Conservation (phyloP, 2,113 vertebrate species). For the Gnathonemus longibarbis region DNA sequence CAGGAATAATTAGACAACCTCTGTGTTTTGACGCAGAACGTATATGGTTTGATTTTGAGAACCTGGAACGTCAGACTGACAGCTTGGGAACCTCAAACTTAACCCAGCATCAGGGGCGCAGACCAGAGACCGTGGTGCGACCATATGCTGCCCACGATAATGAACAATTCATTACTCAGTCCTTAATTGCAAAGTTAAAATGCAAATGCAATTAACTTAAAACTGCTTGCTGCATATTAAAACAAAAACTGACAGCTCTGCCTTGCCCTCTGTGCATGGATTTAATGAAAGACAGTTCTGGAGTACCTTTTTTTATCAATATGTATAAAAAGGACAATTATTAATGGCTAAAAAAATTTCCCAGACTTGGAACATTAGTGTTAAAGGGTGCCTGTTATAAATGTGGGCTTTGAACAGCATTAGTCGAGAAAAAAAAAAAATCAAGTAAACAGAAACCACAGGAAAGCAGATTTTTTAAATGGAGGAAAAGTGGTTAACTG, state of each 20-base stretch:
- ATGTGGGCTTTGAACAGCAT: background rate
- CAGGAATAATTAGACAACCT: background rate
- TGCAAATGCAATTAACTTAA: constrained; percentile 20
- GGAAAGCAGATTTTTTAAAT: background rate
- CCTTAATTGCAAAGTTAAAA: constrained; percentile 15
- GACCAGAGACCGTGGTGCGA: background rate
- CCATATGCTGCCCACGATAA: constrained; percentile 3
- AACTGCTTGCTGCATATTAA: constrained; percentile 17
- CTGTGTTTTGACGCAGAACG: background rate
- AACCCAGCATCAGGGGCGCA: background rate
- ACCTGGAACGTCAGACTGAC: background rate
- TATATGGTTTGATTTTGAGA: background rate
- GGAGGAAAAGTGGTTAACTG: background rate
- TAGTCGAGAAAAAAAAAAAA: background rate
- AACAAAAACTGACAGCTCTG: background rate
- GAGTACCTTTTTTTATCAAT: background rate
- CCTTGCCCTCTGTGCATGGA: background rate
- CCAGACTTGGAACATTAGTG: background rate
- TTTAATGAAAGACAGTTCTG: constrained; percentile 10
- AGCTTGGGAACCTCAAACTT: background rate
- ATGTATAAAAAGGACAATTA: constrained; percentile 11
- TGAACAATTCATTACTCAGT: constrained; percentile 14
- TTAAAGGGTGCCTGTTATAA: background rate
- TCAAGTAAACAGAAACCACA: background rate
- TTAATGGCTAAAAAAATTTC: background rate